Percentiles rank a stretch among this genome's conserved stretches.
phyloP scores from a whole-genome alignment of 2,113 vertebrate genomes.

The Chlamydotis undulata region DNA sequence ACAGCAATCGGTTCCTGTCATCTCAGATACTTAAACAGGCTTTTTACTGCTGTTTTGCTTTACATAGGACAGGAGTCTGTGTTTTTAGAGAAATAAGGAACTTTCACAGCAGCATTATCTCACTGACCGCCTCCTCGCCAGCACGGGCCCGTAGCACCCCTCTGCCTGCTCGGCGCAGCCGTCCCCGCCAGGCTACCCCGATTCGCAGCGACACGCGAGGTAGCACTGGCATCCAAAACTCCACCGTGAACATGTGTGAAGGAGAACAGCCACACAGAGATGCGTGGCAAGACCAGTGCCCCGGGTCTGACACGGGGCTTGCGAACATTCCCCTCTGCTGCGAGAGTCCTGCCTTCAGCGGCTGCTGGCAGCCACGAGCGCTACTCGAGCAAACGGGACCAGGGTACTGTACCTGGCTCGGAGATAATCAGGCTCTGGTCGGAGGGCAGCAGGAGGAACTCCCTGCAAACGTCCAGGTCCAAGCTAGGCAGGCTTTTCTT shows the following conservation, averaged over 20 bases:
- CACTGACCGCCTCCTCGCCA: not conserved
- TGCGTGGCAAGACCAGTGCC: fast-evolving
- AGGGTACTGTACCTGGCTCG: constrained; percentile 70
- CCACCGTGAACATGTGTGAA: fast-evolving
- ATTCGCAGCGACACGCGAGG: not conserved
- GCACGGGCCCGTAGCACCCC: not conserved
- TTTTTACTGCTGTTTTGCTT: not conserved
- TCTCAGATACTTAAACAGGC: not conserved
- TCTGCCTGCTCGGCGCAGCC: not conserved
- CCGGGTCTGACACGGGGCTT: too few relatives aligned
- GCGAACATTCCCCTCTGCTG: not conserved
- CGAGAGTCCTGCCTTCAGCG: not conserved
- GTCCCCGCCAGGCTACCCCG: fast-evolving
- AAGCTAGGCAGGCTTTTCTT: constrained; percentile 63
- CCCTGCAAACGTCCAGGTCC: constrained; percentile 73
- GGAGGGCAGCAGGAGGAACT: constrained; percentile 68
- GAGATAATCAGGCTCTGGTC: constrained; percentile 70
- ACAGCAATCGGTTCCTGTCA: not conserved
- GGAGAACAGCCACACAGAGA: not conserved
- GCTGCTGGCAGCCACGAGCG: not conserved
- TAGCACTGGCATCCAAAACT: not conserved
- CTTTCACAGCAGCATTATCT: not conserved
- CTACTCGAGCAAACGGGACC: not conserved
- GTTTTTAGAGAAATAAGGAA: not conserved
- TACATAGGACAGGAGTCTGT: not conserved